Evolutionary conservation across 2,797 vertebrate species (phyloP).

Genomic region (Cirrhinus mrigala): DNA sequence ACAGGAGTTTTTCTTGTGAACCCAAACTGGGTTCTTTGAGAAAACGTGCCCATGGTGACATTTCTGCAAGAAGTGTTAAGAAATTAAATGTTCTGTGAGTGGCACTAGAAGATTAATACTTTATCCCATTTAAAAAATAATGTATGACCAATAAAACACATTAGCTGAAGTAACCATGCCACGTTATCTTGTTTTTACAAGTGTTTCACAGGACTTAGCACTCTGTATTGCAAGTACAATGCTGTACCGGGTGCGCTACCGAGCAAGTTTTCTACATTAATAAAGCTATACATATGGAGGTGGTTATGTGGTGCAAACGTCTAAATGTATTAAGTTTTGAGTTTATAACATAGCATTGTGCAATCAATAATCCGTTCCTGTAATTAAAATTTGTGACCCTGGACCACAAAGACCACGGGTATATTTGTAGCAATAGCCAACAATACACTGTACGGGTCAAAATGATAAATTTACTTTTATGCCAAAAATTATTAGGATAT

Average conservation of each 20-base stretch:
- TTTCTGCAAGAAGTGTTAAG: not conserved
- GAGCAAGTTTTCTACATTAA: not conserved
- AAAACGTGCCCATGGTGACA: not conserved
- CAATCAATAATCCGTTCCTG: not conserved
- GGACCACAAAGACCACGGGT: too few species aligned
- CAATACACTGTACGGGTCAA: too few species aligned
- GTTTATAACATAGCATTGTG: not conserved
- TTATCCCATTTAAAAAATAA: not conserved
- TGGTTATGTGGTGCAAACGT: not conserved
- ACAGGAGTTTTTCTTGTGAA: not conserved
- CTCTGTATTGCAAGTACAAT: too few species aligned
- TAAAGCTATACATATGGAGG: not conserved
- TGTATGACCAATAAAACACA: not conserved
- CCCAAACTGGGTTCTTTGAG: not conserved
- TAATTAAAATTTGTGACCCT: not conserved
- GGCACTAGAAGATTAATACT: not conserved
- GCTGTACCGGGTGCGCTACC: not conserved
- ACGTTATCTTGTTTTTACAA: not conserved
- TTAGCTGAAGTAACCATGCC: too few species aligned
- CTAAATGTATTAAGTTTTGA: not conserved
- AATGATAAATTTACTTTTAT: too few species aligned
- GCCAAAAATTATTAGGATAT: too few species aligned
- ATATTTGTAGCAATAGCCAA: too few species aligned
- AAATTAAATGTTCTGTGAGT: not conserved
- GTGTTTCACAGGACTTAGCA: not conserved